phyloP scores from a whole-genome alignment of 2,113 vertebrate genomes.

The Burhinus oedicnemus region DNA sequence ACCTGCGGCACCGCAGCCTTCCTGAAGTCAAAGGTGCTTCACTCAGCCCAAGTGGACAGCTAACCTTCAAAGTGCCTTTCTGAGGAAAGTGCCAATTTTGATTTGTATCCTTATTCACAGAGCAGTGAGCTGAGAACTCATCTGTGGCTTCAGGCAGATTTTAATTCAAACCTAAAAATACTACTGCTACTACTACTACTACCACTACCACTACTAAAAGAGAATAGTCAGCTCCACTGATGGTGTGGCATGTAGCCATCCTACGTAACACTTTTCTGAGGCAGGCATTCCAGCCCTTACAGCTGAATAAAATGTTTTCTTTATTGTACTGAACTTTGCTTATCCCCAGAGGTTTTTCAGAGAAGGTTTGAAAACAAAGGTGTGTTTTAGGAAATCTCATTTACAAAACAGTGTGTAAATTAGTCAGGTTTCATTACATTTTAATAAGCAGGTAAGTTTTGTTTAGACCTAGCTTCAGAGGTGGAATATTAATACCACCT shows the following conservation, averaged over 20 bases:
- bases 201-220: not conserved
- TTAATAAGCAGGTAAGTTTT: slow-evolving; percentile 12
- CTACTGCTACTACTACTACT: not conserved
- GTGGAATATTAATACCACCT: slow-evolving; percentile 1
- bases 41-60: not conserved
- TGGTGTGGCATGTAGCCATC: not conserved
- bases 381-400: slow-evolving; percentile 9
- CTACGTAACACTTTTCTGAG: not conserved
- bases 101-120: slow-evolving; percentile 6
- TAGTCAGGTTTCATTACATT: not conserved
- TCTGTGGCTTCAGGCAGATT: slow-evolving; percentile 19
- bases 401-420: slow-evolving; percentile 31
- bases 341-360: not conserved
- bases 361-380: slow-evolving; percentile 32
- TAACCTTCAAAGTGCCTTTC: not conserved
- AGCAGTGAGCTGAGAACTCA: not conserved
- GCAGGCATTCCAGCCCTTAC: not conserved
- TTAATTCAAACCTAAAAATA: slow-evolving; percentile 34
- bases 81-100: not conserved
- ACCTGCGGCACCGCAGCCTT: not conserved
- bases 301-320: not conserved
- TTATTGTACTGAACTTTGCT: not conserved
- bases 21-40: not conserved
- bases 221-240: not conserved
- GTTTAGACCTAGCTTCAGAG: slow-evolving; percentile 8